phyloP scores from a whole-genome alignment of 2,113 vertebrate species.

The Fregetta grallaria region DNA sequence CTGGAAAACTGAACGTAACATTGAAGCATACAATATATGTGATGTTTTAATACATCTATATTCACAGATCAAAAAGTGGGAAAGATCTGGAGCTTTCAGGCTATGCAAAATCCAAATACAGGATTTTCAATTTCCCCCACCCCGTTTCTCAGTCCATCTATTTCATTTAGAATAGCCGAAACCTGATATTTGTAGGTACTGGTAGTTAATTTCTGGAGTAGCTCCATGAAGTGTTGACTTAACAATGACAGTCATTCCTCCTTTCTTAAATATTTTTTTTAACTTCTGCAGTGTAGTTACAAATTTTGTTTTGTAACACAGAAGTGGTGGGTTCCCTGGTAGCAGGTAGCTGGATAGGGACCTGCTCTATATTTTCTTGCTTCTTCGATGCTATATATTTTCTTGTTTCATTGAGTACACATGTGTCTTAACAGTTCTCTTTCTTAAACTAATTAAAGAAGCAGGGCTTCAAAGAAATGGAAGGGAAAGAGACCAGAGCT shows the following conservation, averaged over 20 bases:
- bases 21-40: background rate
- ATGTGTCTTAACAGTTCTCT: background rate
- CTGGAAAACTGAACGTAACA: background rate
- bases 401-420: background rate
- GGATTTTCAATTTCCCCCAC: accelerated
- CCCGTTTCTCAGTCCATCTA: background rate
- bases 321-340: background rate
- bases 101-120: background rate
- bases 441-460: background rate
- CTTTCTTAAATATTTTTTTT: background rate
- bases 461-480: background rate
- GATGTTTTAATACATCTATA: background rate
- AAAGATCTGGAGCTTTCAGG: background rate
- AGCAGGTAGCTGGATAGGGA: background rate
- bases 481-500: background rate
- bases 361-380: background rate
- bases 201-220: background rate
- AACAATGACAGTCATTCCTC: background rate
- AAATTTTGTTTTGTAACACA: background rate
- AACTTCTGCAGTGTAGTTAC: background rate
- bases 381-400: background rate
- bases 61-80: background rate
- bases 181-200: background rate
- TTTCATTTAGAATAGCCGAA: background rate
- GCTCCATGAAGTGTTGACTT: background rate